Evolutionary conservation across 2,113 vertebrate species (phyloP).

Genomic region (Esox niger): DNA sequence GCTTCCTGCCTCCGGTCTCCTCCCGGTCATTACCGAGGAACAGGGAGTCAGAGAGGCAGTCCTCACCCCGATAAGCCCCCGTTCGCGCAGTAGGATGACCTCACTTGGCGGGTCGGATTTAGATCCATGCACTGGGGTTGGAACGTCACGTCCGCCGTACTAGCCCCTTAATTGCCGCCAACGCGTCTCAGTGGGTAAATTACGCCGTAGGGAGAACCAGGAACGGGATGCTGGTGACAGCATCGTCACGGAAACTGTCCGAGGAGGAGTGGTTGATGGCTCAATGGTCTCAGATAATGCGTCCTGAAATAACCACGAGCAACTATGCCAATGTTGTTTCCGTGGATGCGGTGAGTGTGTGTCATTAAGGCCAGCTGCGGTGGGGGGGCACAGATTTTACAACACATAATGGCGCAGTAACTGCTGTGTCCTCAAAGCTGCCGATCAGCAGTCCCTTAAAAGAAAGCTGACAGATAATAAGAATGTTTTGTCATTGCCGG

Average conservation of each 20-base stretch:
- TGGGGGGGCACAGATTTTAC: not conserved
- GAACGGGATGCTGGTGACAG: slow-evolving; percentile 4
- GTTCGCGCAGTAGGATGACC: slow-evolving; percentile 2
- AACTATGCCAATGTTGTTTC: slow-evolving; percentile 21
- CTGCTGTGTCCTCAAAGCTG: slow-evolving; percentile 4
- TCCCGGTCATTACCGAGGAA: slow-evolving; percentile 50
- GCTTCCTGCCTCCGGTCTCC: slow-evolving; percentile 53
- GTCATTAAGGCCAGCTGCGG: slow-evolving; percentile 61
- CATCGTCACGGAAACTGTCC: not conserved
- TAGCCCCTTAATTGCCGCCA: slow-evolving; percentile 33
- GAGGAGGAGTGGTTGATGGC: not conserved
- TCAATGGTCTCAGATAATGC: not conserved
- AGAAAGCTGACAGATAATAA: not conserved
- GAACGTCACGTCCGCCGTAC: slow-evolving; percentile 22
- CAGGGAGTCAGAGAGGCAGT: slow-evolving; percentile 8
- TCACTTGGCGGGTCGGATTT: not conserved
- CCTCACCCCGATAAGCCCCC: not conserved
- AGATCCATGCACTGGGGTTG: slow-evolving; percentile 25
- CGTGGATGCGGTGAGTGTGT: slow-evolving; percentile 26
- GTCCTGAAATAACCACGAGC: slow-evolving; percentile 37
- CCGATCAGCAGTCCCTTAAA: not conserved
- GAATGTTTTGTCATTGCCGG: not conserved
- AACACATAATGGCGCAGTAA: not conserved
- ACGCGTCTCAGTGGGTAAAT: slow-evolving; percentile 11
- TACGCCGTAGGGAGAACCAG: slow-evolving; percentile 16